phyloP scores from a whole-genome alignment of 2,888 invertebrate genomes.

The Beris morrisii region DNA sequence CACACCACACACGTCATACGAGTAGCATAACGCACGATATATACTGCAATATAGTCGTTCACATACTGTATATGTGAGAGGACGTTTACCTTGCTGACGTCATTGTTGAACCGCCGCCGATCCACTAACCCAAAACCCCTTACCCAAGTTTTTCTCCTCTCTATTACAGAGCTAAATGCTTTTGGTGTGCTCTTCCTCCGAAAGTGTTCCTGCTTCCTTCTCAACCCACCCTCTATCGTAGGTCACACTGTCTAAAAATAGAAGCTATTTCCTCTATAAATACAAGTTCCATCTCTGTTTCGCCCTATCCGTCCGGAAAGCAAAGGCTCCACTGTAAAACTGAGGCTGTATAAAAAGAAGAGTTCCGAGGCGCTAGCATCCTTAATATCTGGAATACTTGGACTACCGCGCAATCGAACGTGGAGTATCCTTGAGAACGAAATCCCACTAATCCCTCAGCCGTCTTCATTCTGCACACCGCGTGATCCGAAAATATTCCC shows the following conservation, averaged over 20 bases:
- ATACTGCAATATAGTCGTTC: neutral
- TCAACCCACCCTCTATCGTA: too few relatives aligned
- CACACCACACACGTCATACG: neutral
- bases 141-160: neutral
- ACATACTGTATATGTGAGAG: constrained; percentile 34
- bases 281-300: too few relatives aligned
- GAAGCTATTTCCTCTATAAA: too few relatives aligned
- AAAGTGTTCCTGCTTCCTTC: too few relatives aligned
- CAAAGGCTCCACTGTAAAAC: too few relatives aligned
- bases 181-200: too few relatives aligned
- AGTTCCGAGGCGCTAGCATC: constrained; percentile 15
- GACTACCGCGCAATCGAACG: too few relatives aligned
- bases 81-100: constrained; percentile 48
- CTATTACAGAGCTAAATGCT: too few relatives aligned
- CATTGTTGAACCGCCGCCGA: constrained; percentile 43
- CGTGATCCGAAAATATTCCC: constrained; percentile 12
- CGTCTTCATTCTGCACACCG: neutral
- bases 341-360: neutral
- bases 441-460: constrained; percentile 13
- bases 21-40: constrained; percentile 1
- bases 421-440: constrained; percentile 15
- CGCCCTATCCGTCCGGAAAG: too few relatives aligned
- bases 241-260: too few relatives aligned
- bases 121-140: constrained; percentile 43
- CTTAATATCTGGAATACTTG: too few relatives aligned